Base-by-base conservation (phyloP, 2,797 vertebrate genomes). In the Nothura maculosa region DNA sequence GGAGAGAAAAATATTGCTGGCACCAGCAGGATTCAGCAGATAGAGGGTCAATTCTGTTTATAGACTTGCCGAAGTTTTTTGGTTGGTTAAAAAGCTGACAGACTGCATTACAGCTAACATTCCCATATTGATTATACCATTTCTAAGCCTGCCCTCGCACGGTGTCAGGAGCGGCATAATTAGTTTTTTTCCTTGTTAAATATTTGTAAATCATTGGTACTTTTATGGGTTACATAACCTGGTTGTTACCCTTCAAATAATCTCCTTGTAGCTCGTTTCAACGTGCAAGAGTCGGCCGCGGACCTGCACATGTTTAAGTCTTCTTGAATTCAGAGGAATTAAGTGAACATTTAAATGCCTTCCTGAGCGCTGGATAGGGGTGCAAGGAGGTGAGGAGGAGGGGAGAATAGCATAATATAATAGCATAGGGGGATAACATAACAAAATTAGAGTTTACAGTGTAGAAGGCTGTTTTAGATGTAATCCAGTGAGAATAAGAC, bases 81-180 rank as follows among this genome's bases (percentile, higher is more conserved):
- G 97, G 98, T 98, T 98, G 91, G 98, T 98, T 99, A 98, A 98
- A 98, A 98, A 98, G 98, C 98, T 98, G 98, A 98, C 98, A 99
- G 98, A 98, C 98, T 99, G 96, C 98, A 98, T 99, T 99, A 99
- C 97, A 93, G 97, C 92, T 98, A 99, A 98, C 98, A 98, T 98
- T 98, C 98, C 95, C 95, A 93, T 99, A 99, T 99, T 99, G 99
- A 99, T 99, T 99, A 99, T 98, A 98, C 98, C 97, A 98, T 99
- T 99, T 98, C 97, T 97, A 96, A 97, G 97, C 96, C 97, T 98
- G 98, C 98, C 97, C 98, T 99, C 96, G 24, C 47, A 96, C 89
- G 90, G 96, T 96, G 97, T 98, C 97, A 98, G 96, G 96, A 98
- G 96, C 54, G 72, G 94, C 94, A 96, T 98, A 98, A 98, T 98